Evolutionary conservation across 2,113 vertebrate genomes (phyloP), one percentile per base, ranked within the genome.

Genomic region (Seriola quinqueradiata): DNA sequence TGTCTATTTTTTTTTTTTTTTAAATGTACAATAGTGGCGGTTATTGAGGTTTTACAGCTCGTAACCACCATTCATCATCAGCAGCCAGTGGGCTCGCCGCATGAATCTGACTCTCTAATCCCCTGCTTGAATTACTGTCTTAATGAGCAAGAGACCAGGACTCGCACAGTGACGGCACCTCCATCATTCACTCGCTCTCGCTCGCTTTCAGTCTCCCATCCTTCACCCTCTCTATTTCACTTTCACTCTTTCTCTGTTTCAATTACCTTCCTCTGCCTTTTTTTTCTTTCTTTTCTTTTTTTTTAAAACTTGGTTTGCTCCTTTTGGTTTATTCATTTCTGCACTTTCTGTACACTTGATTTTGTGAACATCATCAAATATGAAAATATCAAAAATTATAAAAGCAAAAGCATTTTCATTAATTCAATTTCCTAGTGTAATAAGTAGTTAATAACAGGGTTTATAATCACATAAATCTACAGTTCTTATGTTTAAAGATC

Each of bases 81-180:
- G 66, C 81, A 85, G 72, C 79, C 83, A 64, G 76, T 76, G 57
- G 54, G 67, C 61, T 83, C 32, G n/a, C 82, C 82, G 54, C 87
- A 81, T 3, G 55, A 84, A 67, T 70, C 83, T 58, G 81, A 65
- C 77, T 91, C 82, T 84, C 75, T 90, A 87, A 90, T 89, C 79
- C 83, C 67, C 81, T 65, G 80, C 80, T 86, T 89, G 87, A 92
- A 87, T 91, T 88, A 90, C 77, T 79, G 88, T 90, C 88, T 82
- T 93, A 93, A 94, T 92, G 91, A 93, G 82, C 65, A 79, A 77
- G 89, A 87, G 81, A 82, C 50, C 69, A 6, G 63, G 76, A 84
- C 82, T 77, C 16, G 74, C 78, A 66, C 84, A 77, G 60, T 75
- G 87, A 86, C 42, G 44, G 77, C 77, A 82, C 84, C 84, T 83